Evolutionary conservation across 1,140 invertebrate genomes (phyloP), one percentile per base, ranked within the genome.

Genomic region (Platyura marginata): DNA sequence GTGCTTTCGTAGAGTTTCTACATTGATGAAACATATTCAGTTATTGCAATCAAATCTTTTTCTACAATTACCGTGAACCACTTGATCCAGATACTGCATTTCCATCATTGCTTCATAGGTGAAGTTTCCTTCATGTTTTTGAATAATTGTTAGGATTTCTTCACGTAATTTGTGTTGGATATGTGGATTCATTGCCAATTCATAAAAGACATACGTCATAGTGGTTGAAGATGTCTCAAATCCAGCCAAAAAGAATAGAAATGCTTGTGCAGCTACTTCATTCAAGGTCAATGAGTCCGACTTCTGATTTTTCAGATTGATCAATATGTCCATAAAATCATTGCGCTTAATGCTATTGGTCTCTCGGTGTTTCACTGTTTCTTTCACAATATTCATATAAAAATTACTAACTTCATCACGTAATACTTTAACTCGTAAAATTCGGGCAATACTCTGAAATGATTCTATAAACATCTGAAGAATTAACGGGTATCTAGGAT

Each of bases 1-100:
- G 54, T 74, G 68, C 45, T 69, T 67, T 22, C 77, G 61, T 51
- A 78, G 52, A 2, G 75, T 72, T 64, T 77, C 74, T 70, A 55
- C 13, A 51, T 48, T 21, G 5, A 50, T 2, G n/a, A 15, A 49
- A 37, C 22, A 23, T 21, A 21, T 18, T 34, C 13, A 34, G 16
- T n/a, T 18, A 3, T 39, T 39, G 4, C 4, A 39, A 39, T 19
- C 3, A 21, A 3, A 6, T n/a, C 3, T 13, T 21, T 20, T 19
- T 21, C 13, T 19, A 3, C 13, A 6, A 4, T 18, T 70, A 46
- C 75, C 45, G 47, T 76, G 76, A 0, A 47, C 50, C 67, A 74
- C 69, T 13, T 72, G 62, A 25, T 64, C 65, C 13, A 75, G 50
- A 0, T n/a, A n/a, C 55, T 57, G 3, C 75, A 72, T 47, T n/a